These are phyloP conservation scores for Gobio gobio DNA, from an alignment of 2,113 vertebrate species.

Conservation along the genomic window DNA sequence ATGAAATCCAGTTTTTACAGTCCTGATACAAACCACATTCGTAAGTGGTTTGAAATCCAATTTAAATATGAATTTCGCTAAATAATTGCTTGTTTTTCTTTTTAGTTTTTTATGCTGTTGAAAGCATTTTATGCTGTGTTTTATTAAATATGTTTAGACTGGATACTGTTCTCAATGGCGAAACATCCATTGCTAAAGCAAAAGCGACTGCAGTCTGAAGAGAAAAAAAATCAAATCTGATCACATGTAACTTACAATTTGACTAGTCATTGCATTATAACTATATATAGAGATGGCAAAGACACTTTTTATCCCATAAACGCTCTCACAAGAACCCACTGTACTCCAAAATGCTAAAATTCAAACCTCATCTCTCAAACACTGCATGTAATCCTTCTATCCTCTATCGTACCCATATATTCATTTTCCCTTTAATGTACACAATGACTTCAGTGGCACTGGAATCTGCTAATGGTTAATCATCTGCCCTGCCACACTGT, in stretches of 20 bases:
- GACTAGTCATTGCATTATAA: neutral
- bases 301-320: neutral
- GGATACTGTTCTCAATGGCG: neutral
- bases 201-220: neutral
- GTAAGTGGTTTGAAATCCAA: neutral
- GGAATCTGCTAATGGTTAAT: conserved; percentile 68
- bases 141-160: neutral
- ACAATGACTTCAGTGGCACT: conserved; percentile 37
- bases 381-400: conserved; percentile 17
- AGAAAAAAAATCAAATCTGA: neutral
- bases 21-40: neutral
- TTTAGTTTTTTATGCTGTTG: neutral
- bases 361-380: conserved; percentile 5
- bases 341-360: neutral
- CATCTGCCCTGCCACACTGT: conserved; percentile 68
- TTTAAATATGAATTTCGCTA: neutral
- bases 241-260: neutral
- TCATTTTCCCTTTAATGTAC: conserved; percentile 16
- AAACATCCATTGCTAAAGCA: neutral
- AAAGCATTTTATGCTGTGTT: neutral
- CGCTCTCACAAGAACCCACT: neutral
- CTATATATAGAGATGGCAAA: neutral
- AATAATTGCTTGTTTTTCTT: neutral
- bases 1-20: neutral
- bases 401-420: neutral